Conservation (phyloP, 1,140 invertebrate genomes). For the Drosophila funebris region DNA sequence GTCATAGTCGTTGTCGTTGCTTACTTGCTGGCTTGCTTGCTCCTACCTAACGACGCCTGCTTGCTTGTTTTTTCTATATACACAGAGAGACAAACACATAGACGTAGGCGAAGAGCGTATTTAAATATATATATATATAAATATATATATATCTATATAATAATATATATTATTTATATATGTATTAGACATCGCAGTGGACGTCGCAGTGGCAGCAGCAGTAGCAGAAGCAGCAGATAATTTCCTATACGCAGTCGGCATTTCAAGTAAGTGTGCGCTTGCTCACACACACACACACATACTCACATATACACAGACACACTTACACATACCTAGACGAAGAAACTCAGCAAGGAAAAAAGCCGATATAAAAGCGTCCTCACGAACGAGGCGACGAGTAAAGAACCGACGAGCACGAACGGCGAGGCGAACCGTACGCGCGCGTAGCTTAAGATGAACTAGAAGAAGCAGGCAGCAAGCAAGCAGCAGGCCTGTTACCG, state of each 20-base stretch:
- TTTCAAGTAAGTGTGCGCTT: conserved; percentile 79
- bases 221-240: conserved; percentile 72
- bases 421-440: conserved; percentile 70
- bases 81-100: not conserved
- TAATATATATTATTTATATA: conserved; percentile 84
- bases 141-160: conserved; percentile 79
- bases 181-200: conserved; percentile 69
- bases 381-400: conserved; percentile 39
- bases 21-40: conserved; percentile 43
- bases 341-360: conserved; percentile 63
- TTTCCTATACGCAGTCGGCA: conserved; percentile 72
- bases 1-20: conserved; percentile 3
- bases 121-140: conserved; percentile 81
- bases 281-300: conserved; percentile 57
- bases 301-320: conserved; percentile 6
- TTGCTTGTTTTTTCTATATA: conserved; percentile 54
- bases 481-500: conserved; percentile 49
- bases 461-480: conserved; percentile 80
- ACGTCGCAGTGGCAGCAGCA: conserved; percentile 49
- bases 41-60: conserved; percentile 50
- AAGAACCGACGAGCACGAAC: conserved; percentile 46
- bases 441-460: conserved; percentile 83
- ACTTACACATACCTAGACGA: conserved; percentile 57
- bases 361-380: conserved; percentile 55
- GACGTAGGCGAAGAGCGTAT: conserved; percentile 53